Conservation (phyloP, 2,888 invertebrate genomes). For the Cyclophora albipunctata region DNA sequence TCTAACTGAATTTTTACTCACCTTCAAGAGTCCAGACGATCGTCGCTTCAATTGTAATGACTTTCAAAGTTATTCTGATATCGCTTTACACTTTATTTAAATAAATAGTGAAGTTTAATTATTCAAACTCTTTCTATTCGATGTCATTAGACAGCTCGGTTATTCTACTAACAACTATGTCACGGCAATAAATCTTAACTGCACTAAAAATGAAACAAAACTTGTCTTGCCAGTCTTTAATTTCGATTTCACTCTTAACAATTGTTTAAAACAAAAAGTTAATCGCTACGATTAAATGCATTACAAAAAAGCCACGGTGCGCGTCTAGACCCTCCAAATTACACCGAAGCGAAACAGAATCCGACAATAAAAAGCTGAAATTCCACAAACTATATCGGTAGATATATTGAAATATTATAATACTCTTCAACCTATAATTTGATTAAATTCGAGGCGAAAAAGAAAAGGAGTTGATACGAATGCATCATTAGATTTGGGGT, state of each 20-base stretch:
- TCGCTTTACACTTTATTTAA: constrained; percentile 12
- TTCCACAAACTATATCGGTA: constrained; percentile 68
- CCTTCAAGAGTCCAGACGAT: constrained; percentile 60
- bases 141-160: no score
- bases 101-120: no score
- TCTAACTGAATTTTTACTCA: constrained; percentile 49
- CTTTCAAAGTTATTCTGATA: constrained; percentile 47
- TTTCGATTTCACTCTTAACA: constrained; percentile 2
- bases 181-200: no score
- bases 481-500: constrained; percentile 69
- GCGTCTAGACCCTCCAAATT: constrained; percentile 68
- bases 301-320: constrained; percentile 27
- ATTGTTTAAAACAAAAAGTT: constrained; percentile 14
- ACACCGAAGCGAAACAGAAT: constrained; percentile 55
- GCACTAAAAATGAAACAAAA: no score
- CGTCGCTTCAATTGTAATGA: constrained; percentile 38
- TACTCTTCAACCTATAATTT: constrained; percentile 72
- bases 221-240: no score
- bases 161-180: no score
- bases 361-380: constrained; percentile 67
- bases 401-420: constrained; percentile 73
- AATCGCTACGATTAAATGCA: constrained; percentile 14
- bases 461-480: constrained; percentile 63
- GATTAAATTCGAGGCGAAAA: constrained; percentile 68
- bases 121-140: no score